phyloP scores from a whole-genome alignment of 2,797 vertebrate species.

The Naso thynnoides region DNA sequence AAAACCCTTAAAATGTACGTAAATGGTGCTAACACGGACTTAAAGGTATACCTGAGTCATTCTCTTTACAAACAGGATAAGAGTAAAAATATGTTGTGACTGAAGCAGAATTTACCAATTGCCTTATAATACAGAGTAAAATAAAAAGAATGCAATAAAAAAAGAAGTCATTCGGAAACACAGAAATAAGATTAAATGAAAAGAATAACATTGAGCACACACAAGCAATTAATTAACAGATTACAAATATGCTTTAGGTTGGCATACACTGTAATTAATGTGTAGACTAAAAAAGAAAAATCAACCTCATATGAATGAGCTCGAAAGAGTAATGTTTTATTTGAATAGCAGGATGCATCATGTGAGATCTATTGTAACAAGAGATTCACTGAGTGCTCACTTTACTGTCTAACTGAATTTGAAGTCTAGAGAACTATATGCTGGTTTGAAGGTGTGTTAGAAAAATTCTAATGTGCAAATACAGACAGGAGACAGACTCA shows the following conservation, averaged over 20 bases:
- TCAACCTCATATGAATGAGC: background rate
- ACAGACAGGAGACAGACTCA: no score
- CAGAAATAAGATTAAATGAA: background rate
- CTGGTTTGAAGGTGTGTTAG: no score
- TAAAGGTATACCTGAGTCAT: no score
- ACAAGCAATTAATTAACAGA: slow-evolving; percentile 1
- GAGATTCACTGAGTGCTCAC: no score
- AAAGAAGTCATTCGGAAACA: background rate
- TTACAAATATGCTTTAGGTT: background rate
- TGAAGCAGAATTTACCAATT: background rate
- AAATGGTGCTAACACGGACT: background rate
- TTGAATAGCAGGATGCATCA: background rate
- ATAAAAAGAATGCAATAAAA: background rate
- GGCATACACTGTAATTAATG: background rate
- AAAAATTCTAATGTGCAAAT: no score
- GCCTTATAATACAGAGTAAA: background rate
- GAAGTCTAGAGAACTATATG: no score
- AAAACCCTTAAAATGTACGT: background rate
- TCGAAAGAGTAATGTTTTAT: background rate
- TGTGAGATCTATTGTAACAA: background rate
- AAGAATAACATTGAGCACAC: background rate
- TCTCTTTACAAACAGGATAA: no score
- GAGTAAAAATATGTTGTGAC: no score
- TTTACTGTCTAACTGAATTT: no score
- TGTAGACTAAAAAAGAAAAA: background rate